These are phyloP conservation scores for Pteropus alecto DNA, from an alignment of 2,113 vertebrate species.

Conservation along the genomic window DNA sequence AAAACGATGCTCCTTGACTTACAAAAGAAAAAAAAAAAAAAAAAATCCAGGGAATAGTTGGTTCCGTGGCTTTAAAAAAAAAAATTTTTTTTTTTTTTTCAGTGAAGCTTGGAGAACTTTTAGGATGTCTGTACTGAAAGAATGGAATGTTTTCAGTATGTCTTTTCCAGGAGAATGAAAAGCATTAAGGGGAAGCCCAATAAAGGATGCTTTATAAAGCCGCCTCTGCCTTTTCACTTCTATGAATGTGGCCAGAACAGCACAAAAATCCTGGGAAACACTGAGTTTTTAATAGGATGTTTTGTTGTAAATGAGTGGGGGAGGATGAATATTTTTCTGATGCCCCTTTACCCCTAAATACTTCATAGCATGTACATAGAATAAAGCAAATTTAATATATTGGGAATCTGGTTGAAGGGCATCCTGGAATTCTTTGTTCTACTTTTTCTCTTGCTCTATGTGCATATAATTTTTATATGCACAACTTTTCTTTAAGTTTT, in stretches of 20 bases:
- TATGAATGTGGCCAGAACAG: neutral
- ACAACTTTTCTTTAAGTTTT: neutral
- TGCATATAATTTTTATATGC: neutral
- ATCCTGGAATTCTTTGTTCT: neutral
- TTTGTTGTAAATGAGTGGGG: neutral
- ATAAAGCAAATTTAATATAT: neutral
- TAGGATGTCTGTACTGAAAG: neutral
- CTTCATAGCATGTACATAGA: neutral
- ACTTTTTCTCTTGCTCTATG: neutral
- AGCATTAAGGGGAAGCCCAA: neutral
- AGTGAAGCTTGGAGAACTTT: neutral
- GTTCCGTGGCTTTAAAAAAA: neutral
- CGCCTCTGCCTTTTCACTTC: neutral
- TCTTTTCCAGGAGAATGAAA: neutral
- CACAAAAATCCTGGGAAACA: conserved; percentile 15
- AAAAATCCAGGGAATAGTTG: neutral
- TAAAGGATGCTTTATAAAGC: conserved; percentile 17
- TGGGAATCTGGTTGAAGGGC: neutral
- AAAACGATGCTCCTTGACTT: neutral
- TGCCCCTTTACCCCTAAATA: neutral
- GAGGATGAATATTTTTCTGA: neutral
- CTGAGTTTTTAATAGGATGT: neutral
- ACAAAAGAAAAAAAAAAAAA: neutral
- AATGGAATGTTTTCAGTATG: conserved; percentile 10
- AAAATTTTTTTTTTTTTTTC: neutral